Evolutionary conservation across 2,113 vertebrate species (phyloP), one percentile per base, ranked within the genome.

Genomic region (Erythrocercus mccallii): DNA sequence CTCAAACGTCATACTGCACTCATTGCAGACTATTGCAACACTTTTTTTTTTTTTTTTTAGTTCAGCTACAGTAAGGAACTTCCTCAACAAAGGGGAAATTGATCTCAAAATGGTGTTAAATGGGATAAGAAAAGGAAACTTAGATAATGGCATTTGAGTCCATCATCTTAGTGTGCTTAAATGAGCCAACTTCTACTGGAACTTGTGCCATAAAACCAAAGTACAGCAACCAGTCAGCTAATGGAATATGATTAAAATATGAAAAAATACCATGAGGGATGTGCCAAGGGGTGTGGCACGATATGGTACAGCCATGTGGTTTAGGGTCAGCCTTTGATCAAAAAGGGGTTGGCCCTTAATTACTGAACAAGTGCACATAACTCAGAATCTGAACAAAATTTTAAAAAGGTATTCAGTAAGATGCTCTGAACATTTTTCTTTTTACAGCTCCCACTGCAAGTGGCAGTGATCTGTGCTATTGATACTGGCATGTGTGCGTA

Each of bases 401-500:
- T 72, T 37, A 5, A 61, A 33, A 15, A 6, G 7, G 4, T 48
- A n/a, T 35, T 40, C 8, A 37, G 6, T 40, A 64, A 70, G 35
- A 20, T 64, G 11, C 38, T 65, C 7, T 60, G 6, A 64, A 47
- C 12, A 6, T 28, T 24, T 38, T 62, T 47, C 16, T 35, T 35
- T 25, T 44, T n/a, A 5, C 3, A 9, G 15, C 33, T 91, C 23
- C n/a, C 42, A 1, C 30, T 94, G 16, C 2, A 2, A 25, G 48
- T 38, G 37, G 21, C 57, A 60, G 0, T 68, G 53, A 48, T 81
- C 38, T 92, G 15, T 86, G 47, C 23, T 76, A 5, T 1, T 20
- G 23, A 9, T 78, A 20, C 28, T 30, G 74, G 20, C 38, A 1
- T 17, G 11, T 1, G 3, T 33, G 51, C 0, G 0, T 50, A 31